Base-by-base conservation (phyloP, 2,113 vertebrate genomes). In the Bufo gargarizans region DNA sequence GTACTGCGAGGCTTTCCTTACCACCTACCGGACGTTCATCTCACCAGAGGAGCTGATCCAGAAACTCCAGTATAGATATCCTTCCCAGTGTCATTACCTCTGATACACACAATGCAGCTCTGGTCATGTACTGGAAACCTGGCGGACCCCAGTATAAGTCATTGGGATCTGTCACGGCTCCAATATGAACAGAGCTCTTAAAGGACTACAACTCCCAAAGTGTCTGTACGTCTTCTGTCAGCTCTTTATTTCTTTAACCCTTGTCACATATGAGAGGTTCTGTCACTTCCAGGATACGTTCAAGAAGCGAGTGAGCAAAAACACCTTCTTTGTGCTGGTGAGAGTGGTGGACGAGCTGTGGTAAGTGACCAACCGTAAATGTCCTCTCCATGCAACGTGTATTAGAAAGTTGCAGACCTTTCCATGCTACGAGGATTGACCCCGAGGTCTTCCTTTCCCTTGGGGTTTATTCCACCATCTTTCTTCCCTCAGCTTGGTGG, bases 1-100 rank as follows among this genome's bases (percentile, higher is more conserved):
- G 92, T 99, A 99, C 94, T 99, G 98, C 89, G 98, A 99, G 94
- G 98, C 98, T 90, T 99, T 99, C 90, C 93, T 99, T 91, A 99
- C 98, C 10, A 99, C 98, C 0, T 99, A 99, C 93, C 94, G 98
- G 91, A 99, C 98, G 2, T 99, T 99, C 90, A 99, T 99, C 91
- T 96, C 93, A 79, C 98, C 98, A 0, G 98, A 99, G 91, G 98
- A 99, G 90, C 98, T 99, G 92, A 99, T 99, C 92, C 97, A 98
- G 94, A 99, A 99, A 92, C 95, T 99, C 90, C 98, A 99, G 92
- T 97, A 99, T 94, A 96, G 98, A 99, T 99, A 99, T 98, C 98
- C 97, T 98, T 96, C 88, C 49, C 47, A 17, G 20, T 81, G 14
- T 61, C 7, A 33, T 14, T 71, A 43, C 3, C 61, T 4, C 33